A percentile compares a stretch with the other conserved stretches of the same genome.
These are phyloP conservation scores for Brachionus rotundiformis DNA, from an alignment of 1,140 invertebrate genomes.

Conservation along the genomic window DNA sequence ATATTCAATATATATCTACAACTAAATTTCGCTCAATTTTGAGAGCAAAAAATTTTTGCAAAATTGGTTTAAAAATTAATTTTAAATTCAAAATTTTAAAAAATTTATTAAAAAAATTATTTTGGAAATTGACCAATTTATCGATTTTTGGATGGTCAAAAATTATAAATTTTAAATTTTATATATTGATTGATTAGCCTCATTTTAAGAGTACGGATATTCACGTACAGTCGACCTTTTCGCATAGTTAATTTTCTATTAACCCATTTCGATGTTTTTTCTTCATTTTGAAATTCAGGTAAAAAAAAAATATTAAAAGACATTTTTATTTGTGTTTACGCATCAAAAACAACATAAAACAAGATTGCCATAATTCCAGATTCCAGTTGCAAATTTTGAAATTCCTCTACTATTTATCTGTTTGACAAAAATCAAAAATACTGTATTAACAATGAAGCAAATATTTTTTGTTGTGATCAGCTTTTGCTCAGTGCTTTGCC, in stretches of 20 bases:
- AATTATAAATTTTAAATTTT: slow-evolving; percentile 19
- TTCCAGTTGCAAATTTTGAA: neutral
- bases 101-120: neutral
- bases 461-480: neutral
- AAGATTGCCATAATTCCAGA: slow-evolving; percentile 14
- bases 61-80: neutral
- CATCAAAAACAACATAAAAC: neutral
- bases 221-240: neutral
- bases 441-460: neutral
- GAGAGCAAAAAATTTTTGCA: too few species aligned
- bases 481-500: neutral
- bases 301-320: neutral
- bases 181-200: slow-evolving; percentile 6
- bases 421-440: neutral
- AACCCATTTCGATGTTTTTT: slow-evolving; percentile 20
- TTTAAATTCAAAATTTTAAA: neutral
- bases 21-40: neutral
- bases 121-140: neutral
- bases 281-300: slow-evolving; percentile 32
- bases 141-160: slow-evolving; percentile 14
- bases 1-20: neutral
- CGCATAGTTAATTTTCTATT: neutral
- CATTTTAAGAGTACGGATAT: neutral
- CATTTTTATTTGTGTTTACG: neutral
- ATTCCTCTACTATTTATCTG: neutral